These are phyloP conservation scores for Sycophila sp. DNA, from an alignment of 1,140 invertebrate genomes.

Conservation along the genomic window DNA sequence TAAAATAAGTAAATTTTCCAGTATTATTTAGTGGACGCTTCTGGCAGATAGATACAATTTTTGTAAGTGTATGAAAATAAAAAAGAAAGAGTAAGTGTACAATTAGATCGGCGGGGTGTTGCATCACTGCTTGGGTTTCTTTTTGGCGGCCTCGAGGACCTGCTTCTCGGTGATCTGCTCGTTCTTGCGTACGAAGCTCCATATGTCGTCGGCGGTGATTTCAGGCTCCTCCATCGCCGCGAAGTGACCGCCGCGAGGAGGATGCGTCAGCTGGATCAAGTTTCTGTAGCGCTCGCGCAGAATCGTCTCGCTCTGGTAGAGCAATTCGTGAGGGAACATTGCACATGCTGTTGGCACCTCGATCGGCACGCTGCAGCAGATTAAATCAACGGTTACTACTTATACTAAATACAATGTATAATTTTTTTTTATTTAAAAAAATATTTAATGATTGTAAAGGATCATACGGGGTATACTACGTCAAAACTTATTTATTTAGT, in stretches of 20 bases:
- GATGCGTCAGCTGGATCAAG: slow-evolving; percentile 71
- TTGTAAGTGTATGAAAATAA: too few species aligned
- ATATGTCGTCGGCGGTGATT: slow-evolving; percentile 74
- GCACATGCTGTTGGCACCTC: slow-evolving; percentile 74
- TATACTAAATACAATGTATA: too few species aligned
- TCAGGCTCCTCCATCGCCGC: slow-evolving; percentile 83
- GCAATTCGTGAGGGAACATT: slow-evolving; percentile 73
- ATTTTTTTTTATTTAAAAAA: too few species aligned
- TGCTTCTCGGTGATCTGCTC: slow-evolving; percentile 37
- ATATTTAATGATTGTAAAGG: too few species aligned
- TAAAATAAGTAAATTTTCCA: too few species aligned
- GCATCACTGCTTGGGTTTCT: slow-evolving; percentile 25
- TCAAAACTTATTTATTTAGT: neutral
- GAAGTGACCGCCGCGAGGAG: slow-evolving; percentile 83
- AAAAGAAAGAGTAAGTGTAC: too few species aligned
- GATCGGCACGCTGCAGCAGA: slow-evolving; percentile 70
- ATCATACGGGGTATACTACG: too few species aligned
- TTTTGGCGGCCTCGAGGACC: neutral
- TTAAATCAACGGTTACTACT: too few species aligned
- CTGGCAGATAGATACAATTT: too few species aligned
- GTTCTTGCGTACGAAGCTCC: slow-evolving; percentile 58
- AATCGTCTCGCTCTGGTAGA: slow-evolving; percentile 69
- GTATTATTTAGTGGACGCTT: too few species aligned
- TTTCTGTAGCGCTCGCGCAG: slow-evolving; percentile 72
- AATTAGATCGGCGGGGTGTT: too few species aligned